These are phyloP conservation scores for Ctenosaura bakeri DNA, from an alignment of 2,797 vertebrate genomes.

Conservation along the genomic window DNA sequence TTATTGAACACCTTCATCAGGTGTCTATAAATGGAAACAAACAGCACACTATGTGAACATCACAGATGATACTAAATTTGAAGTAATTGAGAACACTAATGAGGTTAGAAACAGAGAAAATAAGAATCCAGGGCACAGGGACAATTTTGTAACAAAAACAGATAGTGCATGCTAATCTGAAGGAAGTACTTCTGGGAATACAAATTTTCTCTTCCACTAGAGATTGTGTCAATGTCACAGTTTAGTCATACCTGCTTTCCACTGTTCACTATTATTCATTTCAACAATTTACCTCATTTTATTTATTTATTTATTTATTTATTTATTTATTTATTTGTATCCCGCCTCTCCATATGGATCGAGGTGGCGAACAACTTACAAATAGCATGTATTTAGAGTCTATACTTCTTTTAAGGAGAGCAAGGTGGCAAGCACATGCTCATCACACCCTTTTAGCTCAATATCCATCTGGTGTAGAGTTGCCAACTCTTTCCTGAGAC, in stretches of 20 bases:
- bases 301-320: too few species aligned
- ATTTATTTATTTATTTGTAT: too few species aligned
- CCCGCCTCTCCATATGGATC: too few species aligned
- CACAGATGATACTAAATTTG: not conserved
- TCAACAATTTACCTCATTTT: not conserved
- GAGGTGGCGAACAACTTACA: too few species aligned
- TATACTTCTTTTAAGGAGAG: not conserved
- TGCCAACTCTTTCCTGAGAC: not conserved
- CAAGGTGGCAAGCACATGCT: not conserved
- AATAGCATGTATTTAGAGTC: too few species aligned
- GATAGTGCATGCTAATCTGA: not conserved
- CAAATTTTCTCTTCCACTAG: not conserved
- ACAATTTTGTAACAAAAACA: not conserved
- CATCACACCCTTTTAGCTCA: not conserved
- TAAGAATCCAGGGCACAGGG: fast-evolving
- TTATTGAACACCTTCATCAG: conserved; percentile 27
- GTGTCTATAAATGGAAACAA: conserved; percentile 19
- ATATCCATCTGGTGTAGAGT: not conserved
- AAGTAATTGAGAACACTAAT: not conserved
- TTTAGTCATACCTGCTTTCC: not conserved
- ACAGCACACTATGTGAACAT: not conserved
- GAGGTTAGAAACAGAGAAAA: conserved; percentile 24
- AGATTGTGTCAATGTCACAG: not conserved
- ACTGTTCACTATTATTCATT: not conserved
- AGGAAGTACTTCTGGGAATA: not conserved